Evolutionary conservation across 2,113 vertebrate genomes (phyloP).

Genomic region (Ranitomeya imitator): DNA sequence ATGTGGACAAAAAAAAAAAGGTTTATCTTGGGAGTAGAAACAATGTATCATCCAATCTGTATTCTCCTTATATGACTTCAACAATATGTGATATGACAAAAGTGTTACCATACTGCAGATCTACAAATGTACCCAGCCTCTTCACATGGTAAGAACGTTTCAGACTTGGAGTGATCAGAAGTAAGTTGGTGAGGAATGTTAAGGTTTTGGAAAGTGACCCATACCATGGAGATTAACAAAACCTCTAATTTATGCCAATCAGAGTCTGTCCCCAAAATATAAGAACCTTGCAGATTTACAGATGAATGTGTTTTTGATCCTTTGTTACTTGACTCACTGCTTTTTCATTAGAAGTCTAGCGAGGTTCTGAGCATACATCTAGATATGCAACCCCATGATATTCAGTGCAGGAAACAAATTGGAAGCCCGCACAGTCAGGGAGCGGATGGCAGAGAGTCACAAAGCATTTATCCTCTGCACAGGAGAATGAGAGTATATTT

Average conservation of each 20-base stretch:
- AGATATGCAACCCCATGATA: background rate
- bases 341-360: background rate
- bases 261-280: background rate
- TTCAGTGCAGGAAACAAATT: background rate
- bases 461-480: background rate
- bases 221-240: background rate
- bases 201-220: background rate
- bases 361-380: background rate
- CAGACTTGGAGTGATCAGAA: background rate
- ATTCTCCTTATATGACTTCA: background rate
- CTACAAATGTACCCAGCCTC: too few species aligned
- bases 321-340: background rate
- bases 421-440: background rate
- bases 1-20: background rate
- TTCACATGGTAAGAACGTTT: background rate
- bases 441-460: background rate
- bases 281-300: background rate
- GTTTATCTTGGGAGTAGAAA: background rate
- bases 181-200: background rate
- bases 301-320: background rate
- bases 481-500: background rate
- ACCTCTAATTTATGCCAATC: background rate
- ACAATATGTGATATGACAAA: background rate
- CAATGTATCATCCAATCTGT: background rate
- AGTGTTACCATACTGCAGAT: too few species aligned